Evolutionary conservation across 2,888 invertebrate species (phyloP).

Genomic region (Julus scanicus): DNA sequence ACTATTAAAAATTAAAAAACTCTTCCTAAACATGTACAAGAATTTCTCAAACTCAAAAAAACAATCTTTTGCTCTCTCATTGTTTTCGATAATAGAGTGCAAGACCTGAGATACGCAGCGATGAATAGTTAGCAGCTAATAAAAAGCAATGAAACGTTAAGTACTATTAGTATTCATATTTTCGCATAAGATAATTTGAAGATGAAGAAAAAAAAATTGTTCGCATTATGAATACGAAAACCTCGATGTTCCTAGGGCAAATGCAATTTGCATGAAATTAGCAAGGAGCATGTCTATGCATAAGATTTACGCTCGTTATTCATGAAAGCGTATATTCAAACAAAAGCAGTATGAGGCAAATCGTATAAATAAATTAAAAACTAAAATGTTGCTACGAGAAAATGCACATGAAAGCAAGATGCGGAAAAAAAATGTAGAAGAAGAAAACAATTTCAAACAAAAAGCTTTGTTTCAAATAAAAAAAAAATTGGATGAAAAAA

Average conservation of each 20-base stretch:
- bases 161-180: slow-evolving; percentile 33
- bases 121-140: slow-evolving; percentile 33
- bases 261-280: slow-evolving; percentile 33
- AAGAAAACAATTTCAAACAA: background rate
- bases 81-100: slow-evolving; percentile 19
- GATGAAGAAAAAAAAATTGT: background rate
- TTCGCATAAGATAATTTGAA: background rate
- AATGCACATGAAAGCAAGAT: background rate
- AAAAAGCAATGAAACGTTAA: slow-evolving; percentile 26
- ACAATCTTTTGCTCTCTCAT: background rate
- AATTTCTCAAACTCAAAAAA: background rate
- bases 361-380: slow-evolving; percentile 30
- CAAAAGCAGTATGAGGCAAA: background rate
- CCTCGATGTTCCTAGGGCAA: background rate
- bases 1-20: background rate
- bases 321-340: background rate
- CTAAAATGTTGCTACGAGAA: background rate
- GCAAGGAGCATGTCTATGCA: background rate
- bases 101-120: background rate
- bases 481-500: background rate
- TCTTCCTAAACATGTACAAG: background rate
- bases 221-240: slow-evolving; percentile 4
- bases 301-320: background rate
- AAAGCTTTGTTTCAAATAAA: slow-evolving; percentile 14
- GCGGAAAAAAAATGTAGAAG: background rate